A percentile compares a stretch with the other conserved stretches of the same genome.
phyloP scores from a whole-genome alignment of 1,140 invertebrate genomes.

The Panagrolaimus sp. region DNA sequence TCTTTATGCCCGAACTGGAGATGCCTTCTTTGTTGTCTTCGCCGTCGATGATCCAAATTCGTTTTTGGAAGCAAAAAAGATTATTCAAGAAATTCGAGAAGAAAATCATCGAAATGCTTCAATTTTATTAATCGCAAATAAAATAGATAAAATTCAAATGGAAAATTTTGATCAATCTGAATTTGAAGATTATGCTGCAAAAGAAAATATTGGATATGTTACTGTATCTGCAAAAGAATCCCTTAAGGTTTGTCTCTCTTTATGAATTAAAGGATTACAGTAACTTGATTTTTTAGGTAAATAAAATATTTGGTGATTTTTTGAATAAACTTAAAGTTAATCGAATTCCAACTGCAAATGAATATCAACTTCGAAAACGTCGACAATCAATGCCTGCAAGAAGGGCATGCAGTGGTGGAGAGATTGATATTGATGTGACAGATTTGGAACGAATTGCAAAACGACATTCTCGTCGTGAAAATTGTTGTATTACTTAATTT shows the following conservation, averaged over 20 bases:
- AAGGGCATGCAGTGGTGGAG: slow-evolving; percentile 22
- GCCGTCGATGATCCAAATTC: slow-evolving; percentile 37
- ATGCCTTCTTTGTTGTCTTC: slow-evolving; percentile 56
- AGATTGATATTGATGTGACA: not conserved
- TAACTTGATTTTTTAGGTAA: not conserved
- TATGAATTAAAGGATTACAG: not conserved
- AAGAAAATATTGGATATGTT: not conserved
- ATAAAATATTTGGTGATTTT: not conserved
- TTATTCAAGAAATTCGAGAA: slow-evolving; percentile 46
- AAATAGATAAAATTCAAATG: slow-evolving; percentile 5
- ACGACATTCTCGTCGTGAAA: not conserved
- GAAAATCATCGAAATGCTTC: slow-evolving; percentile 45
- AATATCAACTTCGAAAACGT: slow-evolving; percentile 29
- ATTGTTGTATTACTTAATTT: not conserved
- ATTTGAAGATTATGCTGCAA: not conserved
- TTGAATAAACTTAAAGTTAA: not conserved
- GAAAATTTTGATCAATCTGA: not conserved
- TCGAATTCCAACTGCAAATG: not conserved
- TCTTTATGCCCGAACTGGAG: slow-evolving; percentile 44
- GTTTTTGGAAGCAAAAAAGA: slow-evolving; percentile 47
- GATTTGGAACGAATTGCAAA: slow-evolving; percentile 7
- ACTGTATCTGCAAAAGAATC: not conserved
- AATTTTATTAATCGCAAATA: slow-evolving; percentile 48
- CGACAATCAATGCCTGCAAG: slow-evolving; percentile 39
- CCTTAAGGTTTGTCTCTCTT: not conserved